phyloP scores from a whole-genome alignment of 2,888 invertebrate genomes.

The Aphodius granarius region DNA sequence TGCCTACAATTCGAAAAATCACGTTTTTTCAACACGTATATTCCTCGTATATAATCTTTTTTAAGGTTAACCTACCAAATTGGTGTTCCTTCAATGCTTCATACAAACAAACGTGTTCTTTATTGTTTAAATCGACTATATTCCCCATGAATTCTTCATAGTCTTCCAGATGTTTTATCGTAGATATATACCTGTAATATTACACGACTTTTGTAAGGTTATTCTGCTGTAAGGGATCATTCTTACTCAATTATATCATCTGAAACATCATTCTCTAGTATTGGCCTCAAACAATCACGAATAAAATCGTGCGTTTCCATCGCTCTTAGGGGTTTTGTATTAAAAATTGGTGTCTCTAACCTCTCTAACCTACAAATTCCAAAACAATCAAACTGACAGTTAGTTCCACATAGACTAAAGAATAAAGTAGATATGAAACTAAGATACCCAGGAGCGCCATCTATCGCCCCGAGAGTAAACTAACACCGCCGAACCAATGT shows the following conservation, averaged over 20 bases:
- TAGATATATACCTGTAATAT: conserved; percentile 67
- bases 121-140: conserved; percentile 68
- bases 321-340: not conserved
- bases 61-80: conserved; percentile 39
- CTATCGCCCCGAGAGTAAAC: no score
- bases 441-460: no score
- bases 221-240: no score
- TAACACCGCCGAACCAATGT: no score
- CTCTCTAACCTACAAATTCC: not conserved
- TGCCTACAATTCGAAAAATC: not conserved
- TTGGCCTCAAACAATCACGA: conserved; percentile 63
- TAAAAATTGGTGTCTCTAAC: not conserved
- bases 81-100: conserved; percentile 47
- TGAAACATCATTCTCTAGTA: conserved; percentile 70
- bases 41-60: not conserved
- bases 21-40: not conserved
- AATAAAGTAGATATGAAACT: no score
- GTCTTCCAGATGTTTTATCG: conserved; percentile 71
- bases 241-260: conserved; percentile 70
- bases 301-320: conserved; percentile 67
- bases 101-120: conserved; percentile 68
- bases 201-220: conserved; percentile 35
- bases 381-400: not conserved
- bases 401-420: no score
- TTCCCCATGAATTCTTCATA: conserved; percentile 78